A percentile compares a stretch with the other conserved stretches of the same genome.
phyloP scores from a whole-genome alignment of 2,888 invertebrate genomes.

The Harpalus rubripes region DNA sequence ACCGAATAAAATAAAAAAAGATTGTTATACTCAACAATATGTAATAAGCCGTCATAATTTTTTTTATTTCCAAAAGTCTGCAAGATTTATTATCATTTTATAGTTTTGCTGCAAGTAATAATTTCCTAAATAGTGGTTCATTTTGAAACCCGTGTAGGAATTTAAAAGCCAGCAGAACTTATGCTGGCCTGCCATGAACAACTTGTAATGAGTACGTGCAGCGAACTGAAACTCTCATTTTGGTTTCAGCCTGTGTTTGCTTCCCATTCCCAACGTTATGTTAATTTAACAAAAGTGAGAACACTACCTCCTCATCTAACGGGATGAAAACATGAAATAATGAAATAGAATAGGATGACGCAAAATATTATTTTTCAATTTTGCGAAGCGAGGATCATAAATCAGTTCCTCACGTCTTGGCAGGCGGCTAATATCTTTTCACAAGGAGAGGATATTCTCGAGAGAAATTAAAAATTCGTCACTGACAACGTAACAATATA shows the following conservation, averaged over 20 bases:
- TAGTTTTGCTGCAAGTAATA: background rate
- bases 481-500: constrained; percentile 63
- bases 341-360: constrained; percentile 39
- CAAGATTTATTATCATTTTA: too few species aligned
- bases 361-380: constrained; percentile 66
- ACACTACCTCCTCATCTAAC: constrained; percentile 25
- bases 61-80: too few species aligned
- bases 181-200: background rate
- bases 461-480: constrained; percentile 67
- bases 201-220: constrained; percentile 21
- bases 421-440: constrained; percentile 64
- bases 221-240: constrained; percentile 30
- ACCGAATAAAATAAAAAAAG: too few species aligned
- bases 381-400: constrained; percentile 57
- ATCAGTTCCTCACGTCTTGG: constrained; percentile 54
- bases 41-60: too few species aligned
- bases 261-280: constrained; percentile 18
- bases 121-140: background rate
- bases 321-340: constrained; percentile 36
- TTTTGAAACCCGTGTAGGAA: background rate
- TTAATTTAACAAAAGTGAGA: constrained; percentile 42
- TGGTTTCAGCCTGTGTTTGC: constrained; percentile 5
- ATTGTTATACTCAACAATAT: too few species aligned
- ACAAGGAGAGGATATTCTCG: constrained; percentile 61
- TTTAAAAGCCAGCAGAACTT: constrained; percentile 9